Evolutionary conservation across 2,797 vertebrate genomes (phyloP), one percentile per base, ranked within the genome.

Genomic region (Coregonus sp.): DNA sequence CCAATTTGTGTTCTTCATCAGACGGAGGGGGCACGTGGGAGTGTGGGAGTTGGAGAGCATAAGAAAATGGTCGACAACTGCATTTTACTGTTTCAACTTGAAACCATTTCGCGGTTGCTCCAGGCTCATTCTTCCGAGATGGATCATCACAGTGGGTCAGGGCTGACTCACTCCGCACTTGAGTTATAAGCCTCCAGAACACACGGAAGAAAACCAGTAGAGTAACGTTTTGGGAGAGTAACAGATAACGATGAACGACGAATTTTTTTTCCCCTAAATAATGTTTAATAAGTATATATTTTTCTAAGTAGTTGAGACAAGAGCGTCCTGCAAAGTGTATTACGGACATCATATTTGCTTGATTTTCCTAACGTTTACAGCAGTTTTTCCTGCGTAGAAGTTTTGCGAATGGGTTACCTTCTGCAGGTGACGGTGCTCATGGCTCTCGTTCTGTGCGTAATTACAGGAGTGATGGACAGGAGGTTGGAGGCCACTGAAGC

Each of bases 401-500:
- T 20, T 33, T 78, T 7, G 82, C 75, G 25, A 61, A 93, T 92
- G 91, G 82, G 82, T 56, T 78, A 16, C 76, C 56, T 79, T 16
- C 59, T 80, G 52, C 84, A 81, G 67, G 77, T 90, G 70, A n/a
- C 71, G 12, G 51, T 92, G 76, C 61, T 93, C n/a, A 75, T 86
- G 54, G 33, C 87, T 67, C 78, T 90, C 12, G 59, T 78, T 72
- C 74, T 51, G 78, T 75, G 78, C 50, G 86, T 83, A 0, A 20
- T 85, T 11, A 84, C 89, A 47, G 83, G 86, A 7, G 91, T 85
- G 67, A 81, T 92, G 78, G 84, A 88, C 18, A 78, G 78, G 61
- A 92, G 89, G 88, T 51, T 67, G 18, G 91, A 94, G 66, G 84
- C 92, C 6, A 70, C 86, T 1, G 92, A 95, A 80, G 94, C 94